phyloP scores from a whole-genome alignment of 2,888 invertebrate genomes.

The Rhingia rostrata region DNA sequence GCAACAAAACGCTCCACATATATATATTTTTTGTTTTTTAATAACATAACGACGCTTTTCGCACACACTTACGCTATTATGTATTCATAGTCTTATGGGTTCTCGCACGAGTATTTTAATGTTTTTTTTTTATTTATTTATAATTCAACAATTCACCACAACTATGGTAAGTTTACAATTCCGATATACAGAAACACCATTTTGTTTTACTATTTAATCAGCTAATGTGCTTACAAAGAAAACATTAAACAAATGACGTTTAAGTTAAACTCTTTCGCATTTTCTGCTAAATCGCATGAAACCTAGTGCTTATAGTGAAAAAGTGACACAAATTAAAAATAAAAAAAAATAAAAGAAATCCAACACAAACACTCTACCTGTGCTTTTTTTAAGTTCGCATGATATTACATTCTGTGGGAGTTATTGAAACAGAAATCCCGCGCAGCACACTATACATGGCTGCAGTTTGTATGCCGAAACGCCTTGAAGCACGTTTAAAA shows the following conservation, averaged over 20 bases:
- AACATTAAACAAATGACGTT: background rate
- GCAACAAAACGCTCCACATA: background rate
- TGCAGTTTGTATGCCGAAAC: slow-evolving; percentile 8
- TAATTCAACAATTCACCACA: slow-evolving; percentile 33
- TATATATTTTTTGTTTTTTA: background rate
- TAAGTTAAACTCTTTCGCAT: background rate
- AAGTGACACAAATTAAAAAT: slow-evolving; percentile 59
- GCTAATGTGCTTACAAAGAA: background rate
- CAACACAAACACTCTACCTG: slow-evolving; percentile 54
- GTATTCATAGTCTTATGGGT: too few relatives aligned
- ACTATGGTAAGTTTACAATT: slow-evolving; percentile 57
- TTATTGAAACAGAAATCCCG: slow-evolving; percentile 29
- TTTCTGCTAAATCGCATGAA: slow-evolving; percentile 55
- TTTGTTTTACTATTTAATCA: background rate
- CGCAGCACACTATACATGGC: slow-evolving; percentile 54
- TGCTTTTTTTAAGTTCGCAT: slow-evolving; percentile 66
- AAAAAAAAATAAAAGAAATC: background rate
- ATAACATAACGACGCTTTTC: background rate
- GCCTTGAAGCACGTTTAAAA: background rate
- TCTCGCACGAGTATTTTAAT: too few relatives aligned
- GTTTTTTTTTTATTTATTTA: too few relatives aligned
- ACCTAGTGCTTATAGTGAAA: slow-evolving; percentile 63
- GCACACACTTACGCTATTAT: background rate
- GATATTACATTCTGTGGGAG: slow-evolving; percentile 53
- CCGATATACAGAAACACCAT: slow-evolving; percentile 5